These are phyloP conservation scores for Cyrtonyx montezumae DNA, from an alignment of 2,113 vertebrate genomes.

Conservation along the genomic window DNA sequence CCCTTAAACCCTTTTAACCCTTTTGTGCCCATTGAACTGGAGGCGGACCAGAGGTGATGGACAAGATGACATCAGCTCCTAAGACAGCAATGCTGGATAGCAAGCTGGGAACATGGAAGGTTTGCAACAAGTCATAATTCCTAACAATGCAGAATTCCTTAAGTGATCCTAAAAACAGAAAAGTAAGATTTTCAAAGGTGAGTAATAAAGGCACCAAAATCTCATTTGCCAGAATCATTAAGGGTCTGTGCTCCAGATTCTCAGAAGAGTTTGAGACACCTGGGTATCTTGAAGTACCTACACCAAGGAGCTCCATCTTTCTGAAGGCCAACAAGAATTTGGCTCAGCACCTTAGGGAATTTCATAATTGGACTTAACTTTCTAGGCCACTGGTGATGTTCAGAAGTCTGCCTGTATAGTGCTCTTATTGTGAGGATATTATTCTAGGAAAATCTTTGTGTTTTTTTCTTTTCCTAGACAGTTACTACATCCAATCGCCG, in stretches of 20 bases:
- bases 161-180: neutral
- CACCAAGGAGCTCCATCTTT: neutral
- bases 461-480: neutral
- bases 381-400: neutral
- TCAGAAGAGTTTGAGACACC: neutral
- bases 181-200: neutral
- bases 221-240: neutral
- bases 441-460: neutral
- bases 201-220: neutral
- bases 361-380: neutral
- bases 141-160: neutral
- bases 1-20: neutral
- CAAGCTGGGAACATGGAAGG: neutral
- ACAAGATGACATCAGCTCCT: neutral
- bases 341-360: neutral
- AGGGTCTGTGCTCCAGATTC: neutral
- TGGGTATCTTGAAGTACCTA: neutral
- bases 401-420: neutral
- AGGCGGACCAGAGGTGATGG: neutral
- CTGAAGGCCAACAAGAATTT: neutral
- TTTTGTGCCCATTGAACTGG: neutral
- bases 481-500: neutral
- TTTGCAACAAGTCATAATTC: neutral
- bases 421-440: neutral
- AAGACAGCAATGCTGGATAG: neutral